Percentiles rank a stretch among this genome's conserved stretches.
Evolutionary conservation across 2,113 vertebrate species (phyloP).

Genomic region (Cygnus atratus): DNA sequence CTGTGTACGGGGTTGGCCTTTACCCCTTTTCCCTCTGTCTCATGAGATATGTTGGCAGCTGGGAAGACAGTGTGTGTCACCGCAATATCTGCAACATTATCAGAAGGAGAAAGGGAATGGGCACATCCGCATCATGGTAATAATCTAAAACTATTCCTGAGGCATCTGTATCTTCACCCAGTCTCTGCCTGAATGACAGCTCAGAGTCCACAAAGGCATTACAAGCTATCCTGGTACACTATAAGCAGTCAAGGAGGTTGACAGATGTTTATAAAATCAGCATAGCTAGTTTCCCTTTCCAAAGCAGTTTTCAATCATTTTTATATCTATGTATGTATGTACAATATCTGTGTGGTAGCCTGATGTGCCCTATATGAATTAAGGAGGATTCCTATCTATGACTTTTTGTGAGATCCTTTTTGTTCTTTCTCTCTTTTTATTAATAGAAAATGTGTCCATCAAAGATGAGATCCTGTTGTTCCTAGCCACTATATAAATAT

Average conservation of each 20-base stretch:
- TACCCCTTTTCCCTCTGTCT: not conserved
- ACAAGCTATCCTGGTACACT: not conserved
- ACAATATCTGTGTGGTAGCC: not conserved
- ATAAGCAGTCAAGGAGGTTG: not conserved
- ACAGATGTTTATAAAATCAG: slow-evolving; percentile 26
- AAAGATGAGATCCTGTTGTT: rapidly evolving
- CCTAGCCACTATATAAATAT: not conserved
- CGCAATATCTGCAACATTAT: slow-evolving; percentile 28
- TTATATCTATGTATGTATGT: not conserved
- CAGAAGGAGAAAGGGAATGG: slow-evolving; percentile 8
- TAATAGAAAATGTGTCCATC: not conserved
- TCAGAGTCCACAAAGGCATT: not conserved
- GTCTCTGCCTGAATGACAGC: slow-evolving; percentile 51
- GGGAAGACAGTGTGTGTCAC: slow-evolving; percentile 45
- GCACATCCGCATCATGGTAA: slow-evolving; percentile 13
- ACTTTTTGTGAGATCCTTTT: not conserved
- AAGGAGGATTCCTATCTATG: not conserved
- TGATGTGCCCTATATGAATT: not conserved
- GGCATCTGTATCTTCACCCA: not conserved
- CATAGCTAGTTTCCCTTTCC: not conserved
- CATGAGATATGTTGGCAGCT: slow-evolving; percentile 17
- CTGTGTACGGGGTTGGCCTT: not conserved
- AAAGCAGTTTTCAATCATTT: not conserved
- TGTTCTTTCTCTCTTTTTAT: not conserved
- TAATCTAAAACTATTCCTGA: slow-evolving; percentile 54